phyloP scores from a whole-genome alignment of 2,113 vertebrate species.

The Charina bottae region DNA sequence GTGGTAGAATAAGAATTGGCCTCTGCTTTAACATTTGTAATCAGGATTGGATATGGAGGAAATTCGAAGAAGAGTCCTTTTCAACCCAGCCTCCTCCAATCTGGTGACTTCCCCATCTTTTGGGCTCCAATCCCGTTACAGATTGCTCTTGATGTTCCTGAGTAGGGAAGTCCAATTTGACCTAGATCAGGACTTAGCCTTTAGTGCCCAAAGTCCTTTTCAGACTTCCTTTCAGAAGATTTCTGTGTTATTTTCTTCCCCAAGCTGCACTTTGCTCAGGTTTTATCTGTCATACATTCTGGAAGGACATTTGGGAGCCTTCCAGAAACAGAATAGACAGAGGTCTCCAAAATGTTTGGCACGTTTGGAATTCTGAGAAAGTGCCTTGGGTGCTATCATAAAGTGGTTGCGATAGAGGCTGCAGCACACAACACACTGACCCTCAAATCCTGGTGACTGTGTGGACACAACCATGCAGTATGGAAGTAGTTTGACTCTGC shows the following conservation, averaged over 20 bases:
- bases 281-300: neutral
- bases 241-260: neutral
- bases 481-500: too few species aligned
- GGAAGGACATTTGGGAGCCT: neutral
- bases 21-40: conserved; percentile 15
- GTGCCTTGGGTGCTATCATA: too few species aligned
- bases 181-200: conserved; percentile 8
- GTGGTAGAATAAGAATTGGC: neutral
- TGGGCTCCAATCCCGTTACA: neutral
- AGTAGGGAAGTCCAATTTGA: neutral
- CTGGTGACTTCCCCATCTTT: neutral
- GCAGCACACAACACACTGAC: too few species aligned
- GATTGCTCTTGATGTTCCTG: too few species aligned
- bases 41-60: neutral
- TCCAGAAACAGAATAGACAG: neutral
- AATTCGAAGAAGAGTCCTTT: neutral
- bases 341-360: too few species aligned
- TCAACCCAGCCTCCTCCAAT: too few species aligned
- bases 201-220: neutral
- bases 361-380: too few species aligned
- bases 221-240: neutral
- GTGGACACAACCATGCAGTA: too few species aligned
- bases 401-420: too few species aligned
- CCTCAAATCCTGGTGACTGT: too few species aligned
- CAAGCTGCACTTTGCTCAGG: neutral